These are phyloP conservation scores for Centrocercus urophasianus DNA, from an alignment of 2,113 vertebrate genomes.

Conservation along the genomic window DNA sequence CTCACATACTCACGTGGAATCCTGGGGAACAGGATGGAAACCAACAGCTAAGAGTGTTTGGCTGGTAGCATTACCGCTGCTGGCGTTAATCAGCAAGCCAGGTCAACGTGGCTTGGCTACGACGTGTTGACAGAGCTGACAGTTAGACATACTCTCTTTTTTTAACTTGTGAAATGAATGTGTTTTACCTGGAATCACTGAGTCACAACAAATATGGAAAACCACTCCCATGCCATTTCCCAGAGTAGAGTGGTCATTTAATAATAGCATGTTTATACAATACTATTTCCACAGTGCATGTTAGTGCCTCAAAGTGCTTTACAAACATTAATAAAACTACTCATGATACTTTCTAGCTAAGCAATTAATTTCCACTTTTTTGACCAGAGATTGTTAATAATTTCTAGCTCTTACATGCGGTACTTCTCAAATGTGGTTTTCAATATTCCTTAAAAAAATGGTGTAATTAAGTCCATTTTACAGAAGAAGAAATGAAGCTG, in stretches of 20 bases:
- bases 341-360: not conserved
- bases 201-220: slow-evolving; percentile 61
- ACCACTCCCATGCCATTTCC: slow-evolving; percentile 64
- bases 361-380: not conserved
- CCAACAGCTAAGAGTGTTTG: not conserved
- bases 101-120: slow-evolving; percentile 4
- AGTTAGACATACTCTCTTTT: slow-evolving; percentile 37
- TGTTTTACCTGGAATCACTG: slow-evolving; percentile 68
- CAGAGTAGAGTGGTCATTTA: slow-evolving; percentile 52
- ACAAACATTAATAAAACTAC: slow-evolving; percentile 30
- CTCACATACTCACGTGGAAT: not conserved
- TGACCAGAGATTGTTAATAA: not conserved
- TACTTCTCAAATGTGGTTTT: not conserved
- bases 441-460: not conserved
- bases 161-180: slow-evolving; percentile 51
- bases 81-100: not conserved
- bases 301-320: slow-evolving; percentile 18
- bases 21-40: not conserved
- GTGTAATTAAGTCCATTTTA: not conserved
- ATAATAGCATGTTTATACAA: slow-evolving; percentile 52
- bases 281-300: slow-evolving; percentile 36
- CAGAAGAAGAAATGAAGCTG: not conserved
- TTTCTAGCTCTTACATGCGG: not conserved
- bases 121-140: slow-evolving; percentile 63
- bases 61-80: accelerated